These are phyloP conservation scores for Amorpha juglandis DNA, from an alignment of 2,888 invertebrate species.

Conservation along the genomic window DNA sequence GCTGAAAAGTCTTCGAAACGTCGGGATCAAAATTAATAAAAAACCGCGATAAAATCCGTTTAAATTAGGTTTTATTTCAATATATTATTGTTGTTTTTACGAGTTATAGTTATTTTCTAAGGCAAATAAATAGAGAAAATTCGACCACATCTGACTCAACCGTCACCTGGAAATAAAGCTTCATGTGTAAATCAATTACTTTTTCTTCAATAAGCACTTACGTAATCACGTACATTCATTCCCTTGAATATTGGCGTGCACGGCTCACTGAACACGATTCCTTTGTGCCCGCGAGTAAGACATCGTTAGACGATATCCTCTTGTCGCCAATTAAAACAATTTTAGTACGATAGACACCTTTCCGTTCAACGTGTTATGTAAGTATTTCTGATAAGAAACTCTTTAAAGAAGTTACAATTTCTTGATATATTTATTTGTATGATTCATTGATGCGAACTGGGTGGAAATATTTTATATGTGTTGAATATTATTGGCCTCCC, in stretches of 20 bases:
- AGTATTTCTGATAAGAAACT: conserved; percentile 9
- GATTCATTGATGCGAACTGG: neutral
- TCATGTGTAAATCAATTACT: neutral
- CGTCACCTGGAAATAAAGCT: neutral
- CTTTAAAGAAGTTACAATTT: neutral
- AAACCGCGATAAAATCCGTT: too few relatives aligned
- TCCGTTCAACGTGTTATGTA: conserved; percentile 23
- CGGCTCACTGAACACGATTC: conserved; percentile 24
- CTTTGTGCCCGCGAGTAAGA: conserved; percentile 39
- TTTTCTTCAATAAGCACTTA: neutral
- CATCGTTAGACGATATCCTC: conserved; percentile 54
- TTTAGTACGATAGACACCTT: conserved; percentile 34
- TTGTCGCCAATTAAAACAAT: conserved; percentile 64
- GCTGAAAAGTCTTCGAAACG: too few relatives aligned
- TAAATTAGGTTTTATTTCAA: too few relatives aligned
- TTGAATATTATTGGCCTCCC: too few relatives aligned
- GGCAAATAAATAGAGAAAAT: too few relatives aligned
- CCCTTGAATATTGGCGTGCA: neutral
- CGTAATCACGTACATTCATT: neutral
- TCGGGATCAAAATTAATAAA: too few relatives aligned
- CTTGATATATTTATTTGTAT: neutral
- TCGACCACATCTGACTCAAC: neutral
- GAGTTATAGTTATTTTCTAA: too few relatives aligned
- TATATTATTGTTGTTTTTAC: too few relatives aligned
- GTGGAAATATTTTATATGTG: too few relatives aligned